Conservation (phyloP, 2,888 invertebrate genomes). For the Meloe dianella region DNA sequence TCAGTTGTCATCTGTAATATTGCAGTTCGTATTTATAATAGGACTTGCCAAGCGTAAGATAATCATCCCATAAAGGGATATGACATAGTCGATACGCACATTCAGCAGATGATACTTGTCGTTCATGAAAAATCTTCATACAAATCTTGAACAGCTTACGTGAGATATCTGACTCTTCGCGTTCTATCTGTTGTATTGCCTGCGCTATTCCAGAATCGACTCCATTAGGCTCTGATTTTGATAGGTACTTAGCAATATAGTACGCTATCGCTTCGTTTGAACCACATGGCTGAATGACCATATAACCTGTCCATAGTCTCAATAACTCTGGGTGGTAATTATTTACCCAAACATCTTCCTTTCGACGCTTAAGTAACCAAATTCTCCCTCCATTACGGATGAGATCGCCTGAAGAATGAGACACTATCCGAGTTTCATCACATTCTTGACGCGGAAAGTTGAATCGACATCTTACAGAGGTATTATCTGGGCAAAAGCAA, state of each 20-base stretch:
- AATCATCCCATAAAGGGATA: not conserved
- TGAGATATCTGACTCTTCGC: conserved; percentile 27
- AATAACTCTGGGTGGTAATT: conserved; percentile 29
- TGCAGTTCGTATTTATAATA: no score
- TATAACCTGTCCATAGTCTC: conserved; percentile 16
- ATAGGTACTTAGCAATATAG: conserved; percentile 33
- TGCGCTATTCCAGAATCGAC: conserved; percentile 31
- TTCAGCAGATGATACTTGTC: conserved; percentile 46
- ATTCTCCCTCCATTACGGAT: conserved; percentile 21
- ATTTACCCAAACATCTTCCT: conserved; percentile 35
- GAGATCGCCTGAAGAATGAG: conserved; percentile 15
- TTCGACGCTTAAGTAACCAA: conserved; percentile 19
- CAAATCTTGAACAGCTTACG: conserved; percentile 42
- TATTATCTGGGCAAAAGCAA: no score
- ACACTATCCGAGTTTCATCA: conserved; percentile 11
- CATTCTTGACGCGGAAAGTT: not conserved
- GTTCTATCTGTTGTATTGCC: conserved; percentile 35
- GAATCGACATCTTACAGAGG: no score
- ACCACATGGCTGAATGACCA: conserved; percentile 40
- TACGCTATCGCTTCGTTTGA: conserved; percentile 37
- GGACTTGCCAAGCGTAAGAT: no score
- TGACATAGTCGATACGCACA: conserved; percentile 43
- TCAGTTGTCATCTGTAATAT: no score
- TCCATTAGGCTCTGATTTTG: conserved; percentile 28
- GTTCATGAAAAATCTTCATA: conserved; percentile 44